These are phyloP conservation scores for Cranoglanis bouderius DNA, from an alignment of 2,113 vertebrate species.

Conservation along the genomic window DNA sequence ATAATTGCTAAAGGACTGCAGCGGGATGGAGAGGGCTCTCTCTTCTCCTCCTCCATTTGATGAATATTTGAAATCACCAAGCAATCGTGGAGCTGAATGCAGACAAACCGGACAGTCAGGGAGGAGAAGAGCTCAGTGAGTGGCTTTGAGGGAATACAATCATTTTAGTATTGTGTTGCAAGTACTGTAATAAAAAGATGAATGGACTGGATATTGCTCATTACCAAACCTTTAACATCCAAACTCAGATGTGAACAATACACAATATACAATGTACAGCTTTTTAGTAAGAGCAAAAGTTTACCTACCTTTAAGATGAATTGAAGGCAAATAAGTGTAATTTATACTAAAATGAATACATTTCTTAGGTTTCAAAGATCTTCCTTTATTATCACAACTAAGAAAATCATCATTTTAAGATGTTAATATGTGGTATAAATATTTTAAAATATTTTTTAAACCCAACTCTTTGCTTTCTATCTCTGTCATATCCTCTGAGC, in stretches of 20 bases:
- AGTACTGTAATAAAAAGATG: background rate
- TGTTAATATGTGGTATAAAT: background rate
- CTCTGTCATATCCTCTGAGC: background rate
- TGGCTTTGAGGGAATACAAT: background rate
- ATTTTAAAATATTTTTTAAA: background rate
- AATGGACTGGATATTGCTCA: background rate
- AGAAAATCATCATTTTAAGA: background rate
- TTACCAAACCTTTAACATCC: slow-evolving; percentile 11
- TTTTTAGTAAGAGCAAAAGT: background rate
- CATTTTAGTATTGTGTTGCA: background rate
- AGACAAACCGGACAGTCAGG: slow-evolving; percentile 43
- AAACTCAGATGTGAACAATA: slow-evolving; percentile 12
- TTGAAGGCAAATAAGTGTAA: background rate
- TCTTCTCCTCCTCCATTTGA: slow-evolving; percentile 66
- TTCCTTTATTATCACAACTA: background rate
- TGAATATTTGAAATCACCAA: slow-evolving; percentile 73
- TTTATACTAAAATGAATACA: background rate
- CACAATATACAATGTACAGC: background rate
- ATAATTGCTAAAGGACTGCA: slow-evolving; percentile 81
- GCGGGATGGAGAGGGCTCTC: slow-evolving; percentile 66
- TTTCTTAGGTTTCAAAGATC: background rate
- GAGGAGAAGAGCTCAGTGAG: background rate
- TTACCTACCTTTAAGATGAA: background rate
- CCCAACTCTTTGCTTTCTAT: background rate
- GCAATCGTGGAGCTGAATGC: slow-evolving; percentile 56